A percentile compares a stretch with the other conserved stretches of the same genome.
Conservation (phyloP, 2,113 vertebrate genomes). For the Cynopterus brachyotis region DNA sequence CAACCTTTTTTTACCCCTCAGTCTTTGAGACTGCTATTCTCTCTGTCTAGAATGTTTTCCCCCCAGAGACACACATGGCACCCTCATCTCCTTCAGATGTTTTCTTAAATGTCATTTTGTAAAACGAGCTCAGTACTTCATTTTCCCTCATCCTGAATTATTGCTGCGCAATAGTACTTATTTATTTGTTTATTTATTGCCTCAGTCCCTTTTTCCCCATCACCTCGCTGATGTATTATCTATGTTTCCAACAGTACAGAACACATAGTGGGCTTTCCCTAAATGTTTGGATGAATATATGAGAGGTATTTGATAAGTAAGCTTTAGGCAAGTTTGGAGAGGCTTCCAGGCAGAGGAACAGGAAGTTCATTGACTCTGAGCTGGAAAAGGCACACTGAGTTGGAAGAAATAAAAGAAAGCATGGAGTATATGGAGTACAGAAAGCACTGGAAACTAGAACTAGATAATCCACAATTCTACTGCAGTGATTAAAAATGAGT, state of each 20-base stretch:
- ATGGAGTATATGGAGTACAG: background rate
- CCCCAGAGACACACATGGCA: accelerated
- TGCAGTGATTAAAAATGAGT: background rate
- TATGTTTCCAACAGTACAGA: accelerated
- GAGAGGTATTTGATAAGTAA: too few species aligned
- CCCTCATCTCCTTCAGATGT: background rate
- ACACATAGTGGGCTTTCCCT: too few species aligned
- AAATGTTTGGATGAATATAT: background rate
- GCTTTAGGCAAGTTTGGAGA: background rate
- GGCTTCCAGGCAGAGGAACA: accelerated
- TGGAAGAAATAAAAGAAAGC: background rate
- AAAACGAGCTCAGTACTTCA: background rate
- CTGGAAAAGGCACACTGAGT: background rate
- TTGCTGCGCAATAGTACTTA: background rate
- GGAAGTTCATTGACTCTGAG: background rate
- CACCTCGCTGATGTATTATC: background rate
- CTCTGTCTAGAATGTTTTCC: background rate
- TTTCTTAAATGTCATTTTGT: background rate
- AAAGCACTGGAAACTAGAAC: background rate
- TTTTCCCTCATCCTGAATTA: background rate
- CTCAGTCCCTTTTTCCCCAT: background rate
- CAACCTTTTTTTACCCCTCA: background rate
- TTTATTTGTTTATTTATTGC: background rate
- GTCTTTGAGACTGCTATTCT: background rate
- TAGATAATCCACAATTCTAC: background rate